These are phyloP conservation scores for Enteromius anoplus DNA, from an alignment of 2,797 vertebrate species.

Conservation along the genomic window DNA sequence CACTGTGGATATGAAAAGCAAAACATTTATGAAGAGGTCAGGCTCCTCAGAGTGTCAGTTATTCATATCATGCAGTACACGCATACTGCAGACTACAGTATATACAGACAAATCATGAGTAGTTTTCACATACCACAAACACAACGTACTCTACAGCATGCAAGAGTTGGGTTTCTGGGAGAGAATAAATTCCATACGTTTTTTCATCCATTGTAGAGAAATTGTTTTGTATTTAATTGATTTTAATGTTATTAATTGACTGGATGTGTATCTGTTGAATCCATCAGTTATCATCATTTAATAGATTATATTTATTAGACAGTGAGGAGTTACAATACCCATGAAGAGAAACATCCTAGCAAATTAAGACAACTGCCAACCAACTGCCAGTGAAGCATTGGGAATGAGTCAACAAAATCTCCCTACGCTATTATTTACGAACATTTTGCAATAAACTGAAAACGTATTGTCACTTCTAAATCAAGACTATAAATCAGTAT, in stretches of 20 bases:
- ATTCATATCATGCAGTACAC: not conserved
- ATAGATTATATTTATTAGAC: not conserved
- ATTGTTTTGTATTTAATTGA: not conserved
- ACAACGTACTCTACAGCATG: not conserved
- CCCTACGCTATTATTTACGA: not conserved
- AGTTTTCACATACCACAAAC: not conserved
- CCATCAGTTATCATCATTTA: not conserved
- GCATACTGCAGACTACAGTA: not conserved
- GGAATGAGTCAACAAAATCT: not conserved
- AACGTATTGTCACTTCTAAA: not conserved
- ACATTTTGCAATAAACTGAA: not conserved
- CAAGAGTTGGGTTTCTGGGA: not conserved
- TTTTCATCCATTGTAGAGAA: not conserved
- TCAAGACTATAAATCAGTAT: not conserved
- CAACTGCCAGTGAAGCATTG: not conserved
- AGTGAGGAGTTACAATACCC: not conserved
- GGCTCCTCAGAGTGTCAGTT: conserved; percentile 33
- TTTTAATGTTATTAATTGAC: not conserved
- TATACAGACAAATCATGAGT: not conserved
- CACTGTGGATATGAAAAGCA: conserved; percentile 74
- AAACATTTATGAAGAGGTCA: conserved; percentile 81
- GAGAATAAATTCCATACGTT: not conserved
- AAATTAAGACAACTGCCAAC: not conserved
- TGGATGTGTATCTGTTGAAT: not conserved
- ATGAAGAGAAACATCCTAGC: not conserved